Evolutionary conservation across 2,888 invertebrate genomes (phyloP), one percentile per base, ranked within the genome.

Genomic region (Branchellion lobata): DNA sequence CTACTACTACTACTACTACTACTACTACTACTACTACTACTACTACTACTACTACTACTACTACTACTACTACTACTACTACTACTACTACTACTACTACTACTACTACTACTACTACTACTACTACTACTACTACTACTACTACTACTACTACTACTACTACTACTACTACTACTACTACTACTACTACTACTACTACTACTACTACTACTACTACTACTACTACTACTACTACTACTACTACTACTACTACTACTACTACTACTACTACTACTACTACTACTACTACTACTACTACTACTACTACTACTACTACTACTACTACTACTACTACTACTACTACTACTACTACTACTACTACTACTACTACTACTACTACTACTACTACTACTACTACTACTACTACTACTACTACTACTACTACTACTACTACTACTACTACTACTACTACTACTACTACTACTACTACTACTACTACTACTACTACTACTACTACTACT

Each of bases 121-220:
- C 73, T 73, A 27, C 73, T 73, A 73, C 34, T 31, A 73, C 73
- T 73, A 27, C 76, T 71, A 27, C 33, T 76, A 76, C 71, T 76
- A 21, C 69, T 14, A 24, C 69, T 68, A 68, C 74, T 73, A 27
- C 74, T 73, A 33, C 27, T 21, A 68, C 69, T 68, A 24, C 69
- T 24, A 68, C 69, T 68, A 68, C 69, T 68, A 21, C 69, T 14
- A 24, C 69, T 68, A 68, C 69, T 68, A 24, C 69, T 21, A 68
- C 27, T 21, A 68, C 69, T 68, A 68, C 69, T 24, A 68, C 69
- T 68, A 68, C 69, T 68, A 21, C 27, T 14, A 14, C 69, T 68
- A 24, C 69, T 68, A 24, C 69, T 68, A 68, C 27, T 21, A 68
- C 69, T 68, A 68, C 69, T 24, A 68, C 69, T 68, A 68, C 69